These are phyloP conservation scores for Dasyprocta punctata DNA, from an alignment of 2,113 vertebrate genomes.

Conservation along the genomic window DNA sequence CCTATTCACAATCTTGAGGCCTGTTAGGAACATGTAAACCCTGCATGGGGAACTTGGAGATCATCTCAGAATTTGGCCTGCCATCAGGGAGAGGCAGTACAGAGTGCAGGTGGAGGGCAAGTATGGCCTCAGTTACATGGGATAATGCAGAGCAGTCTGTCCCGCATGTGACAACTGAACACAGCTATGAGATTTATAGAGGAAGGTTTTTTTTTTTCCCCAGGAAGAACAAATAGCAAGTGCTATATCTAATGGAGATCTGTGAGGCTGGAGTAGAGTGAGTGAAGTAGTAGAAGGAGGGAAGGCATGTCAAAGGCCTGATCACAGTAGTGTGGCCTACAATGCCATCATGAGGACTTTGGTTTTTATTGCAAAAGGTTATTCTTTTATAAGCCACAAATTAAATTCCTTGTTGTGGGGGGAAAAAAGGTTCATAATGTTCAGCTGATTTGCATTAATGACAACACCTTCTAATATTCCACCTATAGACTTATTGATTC, in stretches of 20 bases:
- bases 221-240: background rate
- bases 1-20: background rate
- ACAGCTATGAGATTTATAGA: background rate
- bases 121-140: background rate
- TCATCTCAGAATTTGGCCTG: background rate
- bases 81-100: no score
- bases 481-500: background rate
- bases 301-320: accelerated
- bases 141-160: accelerated
- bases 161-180: background rate
- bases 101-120: background rate
- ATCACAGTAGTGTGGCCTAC: background rate
- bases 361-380: background rate
- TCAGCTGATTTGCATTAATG: background rate
- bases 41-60: background rate
- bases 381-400: background rate
- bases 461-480: background rate
- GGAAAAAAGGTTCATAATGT: background rate
- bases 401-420: background rate
- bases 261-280: background rate
- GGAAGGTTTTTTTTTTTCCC: background rate
- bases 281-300: accelerated
- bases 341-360: background rate
- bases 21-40: accelerated
- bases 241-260: background rate